Base-by-base conservation (phyloP, 1,140 invertebrate genomes). In the Bombyx mandarina region DNA sequence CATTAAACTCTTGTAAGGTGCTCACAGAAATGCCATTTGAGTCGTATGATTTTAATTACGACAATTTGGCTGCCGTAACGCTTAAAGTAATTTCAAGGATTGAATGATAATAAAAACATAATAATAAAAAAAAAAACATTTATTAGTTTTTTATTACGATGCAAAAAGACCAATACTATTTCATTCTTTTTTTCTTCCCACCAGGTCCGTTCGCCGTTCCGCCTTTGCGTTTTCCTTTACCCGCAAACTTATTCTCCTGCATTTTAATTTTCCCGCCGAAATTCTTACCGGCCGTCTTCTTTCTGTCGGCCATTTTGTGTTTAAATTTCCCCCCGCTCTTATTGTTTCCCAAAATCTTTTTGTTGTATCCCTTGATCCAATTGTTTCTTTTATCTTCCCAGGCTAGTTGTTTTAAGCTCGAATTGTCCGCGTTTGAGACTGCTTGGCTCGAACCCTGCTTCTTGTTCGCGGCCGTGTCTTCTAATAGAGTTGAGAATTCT, bases 401-500 rank as follows among this genome's bases (percentile, higher is more conserved):
- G 45, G 92, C 90, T 8, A 93, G 65, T 79, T 93, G 92, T 66
- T 92, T 92, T 7, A 71, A 79, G 62, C 90, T 91, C 3, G 92
- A 88, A 62, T 93, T 93, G 64, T 94, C 93, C 12, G 86, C 89
- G 62, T 91, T 92, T 8, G 89, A 90, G 0, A 93, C 84, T 0
- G 89, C 88, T 70, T 92, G 89, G 55, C 90, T 91, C 10, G 91
- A 89, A 10, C 92, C 92, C 53, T 91, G 89, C 60, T 91, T 92
- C 57, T 90, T 91, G 1, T 89, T 88, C 48, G 88, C 85, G 3
- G 91, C 91, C 42, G 92, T 91, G 60, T 93, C 90, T 75, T 94
- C 93, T 45, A 94, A 67, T 65, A 94, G 88, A 22, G 92, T 92
- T 1, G 93, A 91, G 72, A 94, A 94, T 72, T 94, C 90, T 81